Base-by-base conservation (phyloP, 2,113 vertebrate genomes). In the Mixornis gularis region DNA sequence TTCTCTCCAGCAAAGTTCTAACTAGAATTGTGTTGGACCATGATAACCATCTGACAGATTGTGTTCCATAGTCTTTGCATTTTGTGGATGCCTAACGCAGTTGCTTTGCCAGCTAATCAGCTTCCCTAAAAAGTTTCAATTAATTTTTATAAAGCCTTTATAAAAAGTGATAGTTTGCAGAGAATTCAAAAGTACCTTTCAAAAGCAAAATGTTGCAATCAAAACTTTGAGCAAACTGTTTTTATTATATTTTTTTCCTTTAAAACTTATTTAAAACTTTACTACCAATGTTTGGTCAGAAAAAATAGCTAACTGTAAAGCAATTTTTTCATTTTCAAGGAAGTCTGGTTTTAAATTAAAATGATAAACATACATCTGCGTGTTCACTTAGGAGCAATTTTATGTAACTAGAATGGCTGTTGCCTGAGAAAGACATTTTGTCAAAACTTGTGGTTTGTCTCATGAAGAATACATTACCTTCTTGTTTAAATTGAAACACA, bases 331-430 rank as follows among this genome's bases (percentile, higher is more conserved):
- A 76, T 93, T 91, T 92, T 72, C 74, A 89, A 53, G 81, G 81
- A 93, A 82, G 85, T 89, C 56, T 92, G 78, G 44, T 91, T 89
- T 94, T 82, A 79, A 87, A 71, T 48, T n/a, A 64, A 84, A 65
- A 93, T 91, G 60, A 64, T 91, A 94, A 94, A 87, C 81, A 73
- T 92, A 60, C 78, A 94, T 89, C 74, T 95, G 87, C 71, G 10
- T 38, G 9, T 95, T 93, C 78, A 87, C 87, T 93, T 94, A 76
- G 29, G 49, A 73, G 74, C 58, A 92, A 92, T 87, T 91, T 79
- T 64, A 68, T 58, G 63, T 62, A 79, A 89, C 73, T 84, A 91
- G 91, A 74, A 55, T 74, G 69, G 76, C 41, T 56, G 17, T 38
- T 89, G 74, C 46, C 63, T 89, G 91, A 92, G 73, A 93, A 80